These are phyloP conservation scores for Gymnorhina tibicen DNA, from an alignment of 2,113 vertebrate species.

Conservation along the genomic window DNA sequence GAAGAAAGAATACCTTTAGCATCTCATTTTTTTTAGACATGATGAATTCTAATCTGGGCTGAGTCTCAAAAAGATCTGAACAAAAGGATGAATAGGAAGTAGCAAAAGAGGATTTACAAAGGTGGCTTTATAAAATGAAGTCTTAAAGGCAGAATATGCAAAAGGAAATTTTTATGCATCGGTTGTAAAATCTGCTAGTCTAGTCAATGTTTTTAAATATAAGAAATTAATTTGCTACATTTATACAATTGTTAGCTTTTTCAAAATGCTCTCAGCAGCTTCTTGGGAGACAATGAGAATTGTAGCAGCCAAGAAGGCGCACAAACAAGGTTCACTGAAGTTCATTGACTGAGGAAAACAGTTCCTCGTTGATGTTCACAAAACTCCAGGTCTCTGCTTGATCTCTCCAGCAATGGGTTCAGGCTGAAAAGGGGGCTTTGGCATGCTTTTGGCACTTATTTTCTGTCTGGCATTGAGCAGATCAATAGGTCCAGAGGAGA, in stretches of 20 bases:
- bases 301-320: background rate
- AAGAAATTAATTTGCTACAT: background rate
- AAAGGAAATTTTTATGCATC: background rate
- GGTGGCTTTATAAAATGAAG: background rate
- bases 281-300: background rate
- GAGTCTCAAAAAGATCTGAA: constrained; percentile 51
- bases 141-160: background rate
- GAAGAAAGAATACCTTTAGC: constrained; percentile 62
- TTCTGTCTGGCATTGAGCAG: background rate
- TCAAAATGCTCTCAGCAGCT: background rate
- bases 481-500: background rate
- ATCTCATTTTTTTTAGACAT: constrained; percentile 51
- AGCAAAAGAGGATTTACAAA: constrained; percentile 14
- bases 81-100: constrained; percentile 28
- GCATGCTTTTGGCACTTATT: background rate
- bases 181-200: background rate
- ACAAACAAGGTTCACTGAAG: background rate
- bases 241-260: background rate
- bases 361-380: background rate
- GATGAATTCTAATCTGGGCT: constrained; percentile 45
- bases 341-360: background rate
- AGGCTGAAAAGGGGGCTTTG: background rate
- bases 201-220: background rate
- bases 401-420: background rate
- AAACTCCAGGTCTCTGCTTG: background rate